A percentile compares a stretch with the other conserved stretches of the same genome.
Conservation (phyloP, 2,797 vertebrate genomes). For the Helostoma temminkii region DNA sequence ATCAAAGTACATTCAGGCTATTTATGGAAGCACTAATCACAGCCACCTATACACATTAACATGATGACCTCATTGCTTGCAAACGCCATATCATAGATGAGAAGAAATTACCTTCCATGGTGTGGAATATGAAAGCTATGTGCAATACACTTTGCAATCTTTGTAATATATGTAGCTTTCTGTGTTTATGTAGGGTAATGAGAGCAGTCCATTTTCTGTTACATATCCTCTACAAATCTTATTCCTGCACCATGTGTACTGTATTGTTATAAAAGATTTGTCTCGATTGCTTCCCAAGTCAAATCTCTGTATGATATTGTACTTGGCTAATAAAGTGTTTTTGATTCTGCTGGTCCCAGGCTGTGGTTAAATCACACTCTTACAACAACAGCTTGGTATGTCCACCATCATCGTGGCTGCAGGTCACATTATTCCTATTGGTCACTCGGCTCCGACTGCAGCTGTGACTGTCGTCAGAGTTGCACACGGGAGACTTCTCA, state of each 20-base stretch:
- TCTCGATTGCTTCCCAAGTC: slow-evolving; percentile 35
- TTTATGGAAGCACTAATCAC: slow-evolving; percentile 75
- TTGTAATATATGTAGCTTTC: slow-evolving; percentile 33
- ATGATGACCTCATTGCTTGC: slow-evolving; percentile 73
- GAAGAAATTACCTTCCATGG: slow-evolving; percentile 5
- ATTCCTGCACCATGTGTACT: slow-evolving; percentile 21
- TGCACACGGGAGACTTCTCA: slow-evolving; percentile 45
- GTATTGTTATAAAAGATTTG: slow-evolving; percentile 32
- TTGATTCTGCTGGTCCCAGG: slow-evolving; percentile 26
- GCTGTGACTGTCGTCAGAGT: slow-evolving; percentile 63
- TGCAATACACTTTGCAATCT: slow-evolving; percentile 26
- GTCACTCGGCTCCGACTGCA: slow-evolving; percentile 38
- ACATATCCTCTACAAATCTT: slow-evolving; percentile 29
- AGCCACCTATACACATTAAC: slow-evolving; percentile 74
- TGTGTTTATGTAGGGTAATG: slow-evolving; percentile 37
- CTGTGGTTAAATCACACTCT: slow-evolving; percentile 38
- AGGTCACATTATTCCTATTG: slow-evolving; percentile 28
- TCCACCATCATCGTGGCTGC: slow-evolving; percentile 17
- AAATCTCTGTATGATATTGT: slow-evolving; percentile 37
- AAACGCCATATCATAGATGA: slow-evolving; percentile 59
- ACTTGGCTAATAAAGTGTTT: slow-evolving; percentile 28
- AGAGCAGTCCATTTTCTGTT: slow-evolving; percentile 42
- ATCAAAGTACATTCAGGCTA: slow-evolving; percentile 67
- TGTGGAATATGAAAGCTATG: slow-evolving; percentile 26
- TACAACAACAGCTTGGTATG: slow-evolving; percentile 37